Evolutionary conservation across 1,140 invertebrate genomes (phyloP).

Genomic region (Trissolcus basalis): DNA sequence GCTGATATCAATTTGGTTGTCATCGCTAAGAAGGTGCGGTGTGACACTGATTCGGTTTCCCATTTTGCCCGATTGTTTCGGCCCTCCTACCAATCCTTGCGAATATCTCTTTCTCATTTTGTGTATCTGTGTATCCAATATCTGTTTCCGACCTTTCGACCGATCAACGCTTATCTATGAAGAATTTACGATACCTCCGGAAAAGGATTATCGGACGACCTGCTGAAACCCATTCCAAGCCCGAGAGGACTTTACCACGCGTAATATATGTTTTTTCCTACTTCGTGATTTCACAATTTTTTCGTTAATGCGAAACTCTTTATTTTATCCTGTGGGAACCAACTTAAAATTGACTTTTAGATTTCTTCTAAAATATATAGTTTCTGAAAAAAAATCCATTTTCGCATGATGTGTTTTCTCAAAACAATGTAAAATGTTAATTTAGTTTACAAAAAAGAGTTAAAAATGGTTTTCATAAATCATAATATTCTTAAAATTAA

Average conservation of each 20-base stretch:
- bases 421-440: no score
- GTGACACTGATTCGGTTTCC: neutral
- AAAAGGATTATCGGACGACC: constrained; percentile 49
- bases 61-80: neutral
- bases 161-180: constrained; percentile 52
- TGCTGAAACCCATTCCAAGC: constrained; percentile 32
- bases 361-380: no score
- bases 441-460: no score
- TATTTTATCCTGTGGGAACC: no score
- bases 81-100: constrained; percentile 10
- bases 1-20: no score
- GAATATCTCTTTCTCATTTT: neutral
- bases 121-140: constrained; percentile 41
- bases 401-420: no score
- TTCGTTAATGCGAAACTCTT: no score
- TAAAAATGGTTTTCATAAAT: no score
- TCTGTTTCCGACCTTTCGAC: constrained; percentile 28
- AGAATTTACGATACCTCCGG: constrained; percentile 45
- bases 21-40: no score
- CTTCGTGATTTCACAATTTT: neutral
- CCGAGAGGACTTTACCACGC: constrained; percentile 11
- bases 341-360: no score
- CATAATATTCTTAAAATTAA: no score
- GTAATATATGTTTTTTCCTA: constrained; percentile 34
- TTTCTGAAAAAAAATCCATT: no score